Conservation (phyloP, 2,888 invertebrate species). For the Lasioglossum marginatum region DNA sequence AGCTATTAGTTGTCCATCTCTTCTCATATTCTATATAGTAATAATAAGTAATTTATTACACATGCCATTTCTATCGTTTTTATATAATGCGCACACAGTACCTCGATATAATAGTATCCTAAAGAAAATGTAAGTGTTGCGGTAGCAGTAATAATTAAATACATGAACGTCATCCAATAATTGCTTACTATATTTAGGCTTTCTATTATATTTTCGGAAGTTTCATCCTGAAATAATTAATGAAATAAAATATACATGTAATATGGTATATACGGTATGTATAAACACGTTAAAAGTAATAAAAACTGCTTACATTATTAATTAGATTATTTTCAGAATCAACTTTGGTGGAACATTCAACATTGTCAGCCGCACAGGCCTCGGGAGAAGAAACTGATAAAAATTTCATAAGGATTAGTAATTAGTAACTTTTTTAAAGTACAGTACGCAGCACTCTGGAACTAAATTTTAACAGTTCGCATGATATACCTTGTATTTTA, state of each 20-base stretch:
- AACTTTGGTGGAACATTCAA: slow-evolving; percentile 37
- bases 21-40: slow-evolving; percentile 87
- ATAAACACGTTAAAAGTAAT: slow-evolving; percentile 15
- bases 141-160: slow-evolving; percentile 89
- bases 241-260: slow-evolving; percentile 10
- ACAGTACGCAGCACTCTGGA: not conserved
- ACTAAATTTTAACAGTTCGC: not conserved
- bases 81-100: slow-evolving; percentile 56
- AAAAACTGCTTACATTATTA: slow-evolving; percentile 41
- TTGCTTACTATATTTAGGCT: slow-evolving; percentile 67
- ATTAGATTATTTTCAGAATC: slow-evolving; percentile 14
- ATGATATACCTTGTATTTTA: slow-evolving; percentile 39
- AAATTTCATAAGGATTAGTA: slow-evolving; percentile 15
- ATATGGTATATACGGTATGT: no score
- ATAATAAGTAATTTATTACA: slow-evolving; percentile 10
- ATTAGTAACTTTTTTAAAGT: slow-evolving; percentile 6
- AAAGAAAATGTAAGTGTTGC: slow-evolving; percentile 90
- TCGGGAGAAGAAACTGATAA: slow-evolving; percentile 30
- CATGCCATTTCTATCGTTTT: not conserved
- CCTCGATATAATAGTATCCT: slow-evolving; percentile 91
- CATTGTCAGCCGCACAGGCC: slow-evolving; percentile 41
- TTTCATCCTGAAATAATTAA: slow-evolving; percentile 57
- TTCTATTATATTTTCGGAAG: slow-evolving; percentile 61
- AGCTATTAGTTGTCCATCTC: slow-evolving; percentile 89
- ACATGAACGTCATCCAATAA: slow-evolving; percentile 85